phyloP scores from a whole-genome alignment of 2,797 vertebrate genomes.

The Neoniphon sammara region DNA sequence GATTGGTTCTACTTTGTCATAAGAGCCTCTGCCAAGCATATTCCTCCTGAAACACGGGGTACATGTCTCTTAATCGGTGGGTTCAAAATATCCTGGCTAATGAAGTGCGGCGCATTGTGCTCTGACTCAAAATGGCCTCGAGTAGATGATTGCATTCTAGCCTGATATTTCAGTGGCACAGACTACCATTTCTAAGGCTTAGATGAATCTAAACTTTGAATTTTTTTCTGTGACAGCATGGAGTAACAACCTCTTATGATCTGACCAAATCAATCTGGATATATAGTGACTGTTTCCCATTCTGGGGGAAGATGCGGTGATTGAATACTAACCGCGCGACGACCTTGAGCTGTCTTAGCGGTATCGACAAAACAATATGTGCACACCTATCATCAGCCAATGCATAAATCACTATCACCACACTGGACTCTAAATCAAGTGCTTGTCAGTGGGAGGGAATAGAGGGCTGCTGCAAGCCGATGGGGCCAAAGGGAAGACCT shows the following conservation, averaged over 20 bases:
- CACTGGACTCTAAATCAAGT: conserved; percentile 75
- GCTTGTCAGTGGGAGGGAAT: conserved; percentile 73
- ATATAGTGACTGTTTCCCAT: conserved; percentile 60
- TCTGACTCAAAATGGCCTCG: conserved; percentile 62
- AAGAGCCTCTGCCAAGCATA: conserved; percentile 58
- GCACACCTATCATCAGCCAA: conserved; percentile 78
- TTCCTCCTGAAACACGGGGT: conserved; percentile 54
- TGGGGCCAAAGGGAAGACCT: conserved; percentile 70
- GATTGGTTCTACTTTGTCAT: conserved; percentile 53
- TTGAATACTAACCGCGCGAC: conserved; percentile 67
- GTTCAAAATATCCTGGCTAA: conserved; percentile 71
- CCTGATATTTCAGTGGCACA: conserved; percentile 59
- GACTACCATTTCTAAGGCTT: conserved; percentile 4
- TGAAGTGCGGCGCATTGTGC: conserved; percentile 66
- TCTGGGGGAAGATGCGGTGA: conserved; percentile 60
- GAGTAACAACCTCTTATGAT: conserved; percentile 59
- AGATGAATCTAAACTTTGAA: conserved; percentile 60
- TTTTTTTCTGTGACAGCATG: conserved; percentile 37
- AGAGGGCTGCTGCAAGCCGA: conserved; percentile 52
- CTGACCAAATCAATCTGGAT: conserved; percentile 57
- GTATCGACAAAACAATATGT: conserved; percentile 80
- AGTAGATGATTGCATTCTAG: conserved; percentile 65
- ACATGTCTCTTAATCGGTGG: conserved; percentile 68
- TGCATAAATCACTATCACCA: conserved; percentile 76
- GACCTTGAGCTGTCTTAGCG: conserved; percentile 77